Percentiles rank a stretch among this genome's conserved stretches.
Evolutionary conservation across 2,797 vertebrate species (phyloP).

Genomic region (Dicrostonyx torquatus): DNA sequence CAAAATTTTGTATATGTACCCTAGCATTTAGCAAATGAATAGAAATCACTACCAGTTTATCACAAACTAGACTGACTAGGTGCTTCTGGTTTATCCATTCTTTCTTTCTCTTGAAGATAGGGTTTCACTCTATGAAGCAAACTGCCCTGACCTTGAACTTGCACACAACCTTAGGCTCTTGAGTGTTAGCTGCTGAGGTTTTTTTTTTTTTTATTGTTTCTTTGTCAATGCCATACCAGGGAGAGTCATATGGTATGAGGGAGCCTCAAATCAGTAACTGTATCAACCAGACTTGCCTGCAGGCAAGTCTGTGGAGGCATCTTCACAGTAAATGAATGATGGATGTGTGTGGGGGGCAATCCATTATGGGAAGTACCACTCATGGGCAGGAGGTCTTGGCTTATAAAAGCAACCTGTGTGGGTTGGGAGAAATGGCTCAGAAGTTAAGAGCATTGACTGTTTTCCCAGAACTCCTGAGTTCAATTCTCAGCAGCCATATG

Average conservation of each 20-base stretch:
- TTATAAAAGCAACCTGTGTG: neutral
- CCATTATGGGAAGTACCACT: neutral
- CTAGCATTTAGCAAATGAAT: neutral
- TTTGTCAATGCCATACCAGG: neutral
- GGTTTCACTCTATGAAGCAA: neutral
- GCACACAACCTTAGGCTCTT: no score
- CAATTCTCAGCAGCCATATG: no score
- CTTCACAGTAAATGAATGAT: neutral
- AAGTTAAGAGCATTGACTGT: no score
- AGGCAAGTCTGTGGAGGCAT: neutral
- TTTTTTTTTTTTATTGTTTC: neutral
- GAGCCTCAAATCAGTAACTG: neutral
- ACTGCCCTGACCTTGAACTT: neutral
- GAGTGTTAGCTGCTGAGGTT: neutral
- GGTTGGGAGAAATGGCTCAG: no score
- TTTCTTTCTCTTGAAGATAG: neutral
- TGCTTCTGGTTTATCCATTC: neutral
- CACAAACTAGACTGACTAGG: neutral
- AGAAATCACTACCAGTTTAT: neutral
- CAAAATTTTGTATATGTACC: neutral
- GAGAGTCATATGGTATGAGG: neutral
- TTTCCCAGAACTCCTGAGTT: no score
- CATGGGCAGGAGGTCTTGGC: neutral
- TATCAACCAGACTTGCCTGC: neutral
- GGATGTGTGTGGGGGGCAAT: neutral